These are phyloP conservation scores for Aphidius gifuensis DNA, from an alignment of 1,140 invertebrate species.

Conservation along the genomic window DNA sequence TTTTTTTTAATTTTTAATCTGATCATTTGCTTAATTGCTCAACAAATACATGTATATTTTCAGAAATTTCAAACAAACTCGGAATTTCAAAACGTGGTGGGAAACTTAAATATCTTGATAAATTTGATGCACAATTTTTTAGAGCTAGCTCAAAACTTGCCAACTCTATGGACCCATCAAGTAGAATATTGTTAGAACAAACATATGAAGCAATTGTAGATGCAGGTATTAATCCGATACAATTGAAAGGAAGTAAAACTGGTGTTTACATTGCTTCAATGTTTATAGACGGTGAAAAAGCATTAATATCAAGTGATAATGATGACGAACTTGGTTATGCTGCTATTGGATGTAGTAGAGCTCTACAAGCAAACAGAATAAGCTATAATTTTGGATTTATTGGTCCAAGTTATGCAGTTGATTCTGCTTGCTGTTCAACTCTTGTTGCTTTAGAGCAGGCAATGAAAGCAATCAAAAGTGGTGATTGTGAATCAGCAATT, in stretches of 20 bases:
- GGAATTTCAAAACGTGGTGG: conserved; percentile 63
- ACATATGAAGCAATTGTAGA: conserved; percentile 85
- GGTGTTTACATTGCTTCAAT: conserved; percentile 80
- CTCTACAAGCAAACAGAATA: conserved; percentile 89
- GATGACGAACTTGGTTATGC: conserved; percentile 47
- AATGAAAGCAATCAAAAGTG: conserved; percentile 69
- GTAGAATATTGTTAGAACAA: conserved; percentile 78
- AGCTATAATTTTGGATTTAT: conserved; percentile 70
- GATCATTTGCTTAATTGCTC: no score
- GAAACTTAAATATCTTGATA: conserved; percentile 73
- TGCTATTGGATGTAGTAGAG: conserved; percentile 69
- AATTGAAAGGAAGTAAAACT: conserved; percentile 68
- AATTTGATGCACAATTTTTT: conserved; percentile 83
- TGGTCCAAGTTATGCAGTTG: conserved; percentile 79
- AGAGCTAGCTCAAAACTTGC: conserved; percentile 80
- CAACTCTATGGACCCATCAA: conserved; percentile 84
- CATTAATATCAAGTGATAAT: conserved; percentile 33
- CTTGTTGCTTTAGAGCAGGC: conserved; percentile 82
- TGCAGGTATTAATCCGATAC: conserved; percentile 62
- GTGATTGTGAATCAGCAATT: conserved; percentile 81
- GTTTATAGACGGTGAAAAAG: conserved; percentile 72
- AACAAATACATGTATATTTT: no score
- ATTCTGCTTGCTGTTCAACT: conserved; percentile 89
- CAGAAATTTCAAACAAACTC: conserved; percentile 65
- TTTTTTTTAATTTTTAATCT: no score